Percentiles rank a stretch among this genome's conserved stretches.
phyloP scores from a whole-genome alignment of 2,888 invertebrate genomes.

The Caradrina clavipalpis region DNA sequence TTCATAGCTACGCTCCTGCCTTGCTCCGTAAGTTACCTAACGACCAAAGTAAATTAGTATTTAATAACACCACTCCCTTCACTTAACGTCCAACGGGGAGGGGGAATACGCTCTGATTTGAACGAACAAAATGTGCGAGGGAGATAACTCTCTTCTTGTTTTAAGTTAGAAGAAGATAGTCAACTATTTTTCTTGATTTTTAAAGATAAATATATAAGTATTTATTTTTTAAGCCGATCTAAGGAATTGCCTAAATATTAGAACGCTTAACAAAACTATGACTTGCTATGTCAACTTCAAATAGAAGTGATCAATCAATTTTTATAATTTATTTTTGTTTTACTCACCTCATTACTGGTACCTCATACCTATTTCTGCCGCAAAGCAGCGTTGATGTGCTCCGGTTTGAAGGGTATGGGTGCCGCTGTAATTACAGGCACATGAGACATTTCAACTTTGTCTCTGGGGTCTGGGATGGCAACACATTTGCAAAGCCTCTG shows the following conservation, averaged over 20 bases:
- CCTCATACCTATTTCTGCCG: no score
- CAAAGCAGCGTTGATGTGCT: no score
- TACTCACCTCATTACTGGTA: no score
- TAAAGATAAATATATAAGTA: no score
- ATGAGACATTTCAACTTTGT: no score
- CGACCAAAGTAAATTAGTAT: constrained; percentile 84
- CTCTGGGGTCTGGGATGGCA: no score
- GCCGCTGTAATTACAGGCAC: no score
- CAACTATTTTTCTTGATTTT: background rate
- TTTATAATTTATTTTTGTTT: no score
- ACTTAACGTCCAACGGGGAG: constrained; percentile 55
- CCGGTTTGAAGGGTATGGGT: no score
- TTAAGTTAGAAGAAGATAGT: background rate
- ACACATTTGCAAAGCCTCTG: no score
- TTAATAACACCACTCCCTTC: constrained; percentile 61
- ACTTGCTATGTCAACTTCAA: background rate
- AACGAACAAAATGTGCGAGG: constrained; percentile 2
- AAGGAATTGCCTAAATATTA: background rate
- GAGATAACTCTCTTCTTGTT: background rate
- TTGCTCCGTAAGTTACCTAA: constrained; percentile 85
- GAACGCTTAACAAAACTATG: background rate
- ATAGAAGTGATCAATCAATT: no score
- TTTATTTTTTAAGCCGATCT: background rate
- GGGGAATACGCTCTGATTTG: constrained; percentile 31
- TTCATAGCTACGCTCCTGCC: constrained; percentile 61